These are phyloP conservation scores for Tauraco erythrolophus DNA, from an alignment of 2,113 vertebrate species.

Conservation along the genomic window DNA sequence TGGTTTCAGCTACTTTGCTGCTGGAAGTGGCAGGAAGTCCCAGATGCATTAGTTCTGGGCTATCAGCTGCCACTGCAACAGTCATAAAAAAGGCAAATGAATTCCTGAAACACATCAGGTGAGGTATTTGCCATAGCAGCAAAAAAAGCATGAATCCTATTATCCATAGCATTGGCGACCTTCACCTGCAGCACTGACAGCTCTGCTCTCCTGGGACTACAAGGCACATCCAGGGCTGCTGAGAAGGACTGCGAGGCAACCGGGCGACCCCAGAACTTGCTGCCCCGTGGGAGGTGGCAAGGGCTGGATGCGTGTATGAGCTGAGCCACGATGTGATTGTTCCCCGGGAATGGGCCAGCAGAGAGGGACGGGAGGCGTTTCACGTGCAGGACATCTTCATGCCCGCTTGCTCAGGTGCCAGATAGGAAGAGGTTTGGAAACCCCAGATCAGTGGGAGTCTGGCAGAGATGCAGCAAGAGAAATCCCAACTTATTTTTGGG, in stretches of 20 bases:
- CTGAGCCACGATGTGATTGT: rapidly evolving
- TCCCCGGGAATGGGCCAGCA: neutral
- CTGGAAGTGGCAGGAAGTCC: neutral
- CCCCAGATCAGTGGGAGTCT: neutral
- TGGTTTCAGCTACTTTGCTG: neutral
- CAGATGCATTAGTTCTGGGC: neutral
- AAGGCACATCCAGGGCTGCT: neutral
- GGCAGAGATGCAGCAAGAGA: neutral
- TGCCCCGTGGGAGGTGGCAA: neutral
- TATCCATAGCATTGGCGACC: neutral
- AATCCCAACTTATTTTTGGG: neutral
- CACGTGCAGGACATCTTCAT: neutral
- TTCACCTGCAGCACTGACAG: neutral
- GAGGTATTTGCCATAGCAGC: neutral
- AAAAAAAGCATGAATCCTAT: neutral
- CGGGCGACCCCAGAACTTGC: neutral
- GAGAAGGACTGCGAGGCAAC: neutral
- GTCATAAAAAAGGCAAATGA: neutral
- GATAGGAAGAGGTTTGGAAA: neutral
- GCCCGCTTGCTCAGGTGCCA: neutral
- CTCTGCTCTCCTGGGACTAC: neutral
- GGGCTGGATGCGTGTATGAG: neutral
- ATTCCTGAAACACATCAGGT: neutral
- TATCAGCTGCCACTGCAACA: neutral
- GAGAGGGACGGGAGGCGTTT: neutral